Conservation (phyloP, 1,140 invertebrate species). For the Periplaneta americana region DNA sequence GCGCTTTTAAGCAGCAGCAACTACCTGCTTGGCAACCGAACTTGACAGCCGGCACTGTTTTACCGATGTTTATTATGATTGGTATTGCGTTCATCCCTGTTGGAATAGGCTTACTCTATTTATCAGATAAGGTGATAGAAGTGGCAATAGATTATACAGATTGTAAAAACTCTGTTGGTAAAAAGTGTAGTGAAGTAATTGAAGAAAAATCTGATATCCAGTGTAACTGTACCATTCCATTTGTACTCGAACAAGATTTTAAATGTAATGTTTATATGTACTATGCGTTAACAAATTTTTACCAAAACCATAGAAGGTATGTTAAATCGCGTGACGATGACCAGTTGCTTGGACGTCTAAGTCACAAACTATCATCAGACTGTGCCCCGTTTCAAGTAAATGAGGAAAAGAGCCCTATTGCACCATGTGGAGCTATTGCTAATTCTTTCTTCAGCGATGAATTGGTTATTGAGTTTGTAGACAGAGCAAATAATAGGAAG, state of each 20-base stretch:
- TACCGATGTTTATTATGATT: slow-evolving; percentile 95
- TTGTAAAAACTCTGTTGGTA: slow-evolving; percentile 45
- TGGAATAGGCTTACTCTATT: slow-evolving; percentile 85
- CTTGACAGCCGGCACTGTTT: slow-evolving; percentile 90
- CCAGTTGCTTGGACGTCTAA: slow-evolving; percentile 81
- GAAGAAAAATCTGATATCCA: slow-evolving; percentile 36
- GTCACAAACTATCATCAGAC: slow-evolving; percentile 54
- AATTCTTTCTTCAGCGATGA: slow-evolving; percentile 96
- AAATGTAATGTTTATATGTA: slow-evolving; percentile 92
- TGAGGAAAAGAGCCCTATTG: slow-evolving; percentile 53
- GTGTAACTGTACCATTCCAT: slow-evolving; percentile 64
- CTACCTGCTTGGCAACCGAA: slow-evolving; percentile 99
- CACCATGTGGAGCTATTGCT: slow-evolving; percentile 97
- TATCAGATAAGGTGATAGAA: slow-evolving; percentile 83
- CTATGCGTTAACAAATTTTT: slow-evolving; percentile 96
- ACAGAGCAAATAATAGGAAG: slow-evolving; percentile 28
- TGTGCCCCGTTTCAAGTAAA: slow-evolving; percentile 69
- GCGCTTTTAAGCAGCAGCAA: slow-evolving; percentile 96
- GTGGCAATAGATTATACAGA: slow-evolving; percentile 76
- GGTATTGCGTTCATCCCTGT: slow-evolving; percentile 96
- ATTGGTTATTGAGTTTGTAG: slow-evolving; percentile 23
- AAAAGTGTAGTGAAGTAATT: slow-evolving; percentile 60
- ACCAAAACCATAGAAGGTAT: slow-evolving; percentile 98
- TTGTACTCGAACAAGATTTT: slow-evolving; percentile 59
- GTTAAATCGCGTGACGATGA: slow-evolving; percentile 96